Percentiles rank a stretch among this genome's conserved stretches.
Conservation (phyloP, 2,113 vertebrate species). For the Pygoscelis antarcticus region DNA sequence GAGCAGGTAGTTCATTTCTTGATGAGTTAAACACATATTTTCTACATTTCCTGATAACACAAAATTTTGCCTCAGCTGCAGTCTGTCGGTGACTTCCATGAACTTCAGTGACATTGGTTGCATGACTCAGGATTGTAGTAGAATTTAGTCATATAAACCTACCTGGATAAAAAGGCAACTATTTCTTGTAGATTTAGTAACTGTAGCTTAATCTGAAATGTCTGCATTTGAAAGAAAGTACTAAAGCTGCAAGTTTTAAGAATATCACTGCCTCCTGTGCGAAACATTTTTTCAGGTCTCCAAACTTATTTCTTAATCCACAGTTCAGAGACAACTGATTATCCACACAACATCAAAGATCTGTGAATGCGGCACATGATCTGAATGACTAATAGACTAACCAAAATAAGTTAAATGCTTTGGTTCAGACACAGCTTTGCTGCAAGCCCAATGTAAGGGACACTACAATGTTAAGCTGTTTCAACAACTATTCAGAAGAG, state of each 20-base stretch:
- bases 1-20: constrained; percentile 65
- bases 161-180: background rate
- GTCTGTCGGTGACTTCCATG: background rate
- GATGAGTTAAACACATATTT: background rate
- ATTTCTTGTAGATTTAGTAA: background rate
- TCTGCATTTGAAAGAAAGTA: background rate
- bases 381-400: background rate
- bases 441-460: background rate
- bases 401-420: background rate
- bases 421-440: background rate
- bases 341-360: background rate
- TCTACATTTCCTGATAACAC: background rate
- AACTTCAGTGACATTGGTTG: background rate
- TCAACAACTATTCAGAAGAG: background rate
- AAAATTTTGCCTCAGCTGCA: background rate
- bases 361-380: background rate
- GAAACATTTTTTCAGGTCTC: background rate
- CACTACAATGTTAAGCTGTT: background rate
- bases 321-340: background rate
- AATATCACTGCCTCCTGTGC: background rate
- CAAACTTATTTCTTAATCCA: background rate
- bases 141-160: background rate
- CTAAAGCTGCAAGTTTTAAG: background rate
- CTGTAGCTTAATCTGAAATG: background rate
- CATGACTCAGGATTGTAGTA: background rate